These are phyloP conservation scores for Saguinus imperator DNA, from an alignment of 2,113 vertebrate genomes.

Conservation along the genomic window DNA sequence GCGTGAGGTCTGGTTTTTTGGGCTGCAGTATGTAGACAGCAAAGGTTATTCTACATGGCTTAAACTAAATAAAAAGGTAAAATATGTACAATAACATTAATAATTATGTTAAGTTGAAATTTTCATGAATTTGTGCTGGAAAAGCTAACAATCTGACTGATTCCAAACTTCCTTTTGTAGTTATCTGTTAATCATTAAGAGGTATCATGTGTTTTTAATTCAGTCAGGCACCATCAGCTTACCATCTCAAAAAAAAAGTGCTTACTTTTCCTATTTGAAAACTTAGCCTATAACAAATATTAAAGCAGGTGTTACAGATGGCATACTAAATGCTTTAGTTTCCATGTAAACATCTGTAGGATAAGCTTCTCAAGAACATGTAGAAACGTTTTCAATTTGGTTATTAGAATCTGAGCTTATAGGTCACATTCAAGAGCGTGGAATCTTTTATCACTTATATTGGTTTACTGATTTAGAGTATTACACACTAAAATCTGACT, in stretches of 20 bases:
- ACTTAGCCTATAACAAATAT: neutral
- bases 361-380: neutral
- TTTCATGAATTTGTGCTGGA: neutral
- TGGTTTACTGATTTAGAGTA: neutral
- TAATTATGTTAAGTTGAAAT: neutral
- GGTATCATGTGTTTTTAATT: neutral
- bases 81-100: neutral
- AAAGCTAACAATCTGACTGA: neutral
- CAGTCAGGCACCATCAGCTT: neutral
- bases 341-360: neutral
- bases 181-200: neutral
- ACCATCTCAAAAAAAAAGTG: neutral
- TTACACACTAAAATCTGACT: neutral
- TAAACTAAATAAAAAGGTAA: constrained; percentile 98
- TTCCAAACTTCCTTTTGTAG: neutral
- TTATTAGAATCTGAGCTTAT: neutral
- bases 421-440: neutral
- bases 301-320: neutral
- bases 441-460: neutral
- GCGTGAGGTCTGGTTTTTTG: constrained; percentile 99
- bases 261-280: constrained; percentile 18
- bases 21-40: constrained; percentile 97
- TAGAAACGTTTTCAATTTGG: neutral
- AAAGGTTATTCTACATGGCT: constrained; percentile 98
- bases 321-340: neutral